These are phyloP conservation scores for Perizoma flavofasciatum DNA, from an alignment of 2,888 invertebrate genomes.

Conservation along the genomic window DNA sequence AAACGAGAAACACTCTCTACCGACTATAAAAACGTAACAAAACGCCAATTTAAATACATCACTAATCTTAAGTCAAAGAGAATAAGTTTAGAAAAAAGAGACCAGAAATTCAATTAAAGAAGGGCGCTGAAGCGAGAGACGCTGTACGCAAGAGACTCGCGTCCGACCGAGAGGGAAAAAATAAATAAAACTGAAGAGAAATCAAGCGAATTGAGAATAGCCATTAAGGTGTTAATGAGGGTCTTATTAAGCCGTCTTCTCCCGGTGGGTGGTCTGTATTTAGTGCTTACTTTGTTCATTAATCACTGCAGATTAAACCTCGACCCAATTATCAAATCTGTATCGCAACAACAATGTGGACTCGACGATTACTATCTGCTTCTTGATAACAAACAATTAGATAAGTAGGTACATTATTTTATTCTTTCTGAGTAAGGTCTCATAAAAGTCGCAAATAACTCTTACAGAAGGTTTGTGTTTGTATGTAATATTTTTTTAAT, in stretches of 20 bases:
- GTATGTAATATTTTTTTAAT: slow-evolving; percentile 1
- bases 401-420: slow-evolving; percentile 11
- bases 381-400: slow-evolving; percentile 18
- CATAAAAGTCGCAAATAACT: not conserved
- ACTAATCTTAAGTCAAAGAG: slow-evolving; percentile 82
- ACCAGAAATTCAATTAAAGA: slow-evolving; percentile 77
- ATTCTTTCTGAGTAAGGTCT: not conserved
- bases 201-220: slow-evolving; percentile 81
- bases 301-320: slow-evolving; percentile 73
- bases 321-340: slow-evolving; percentile 74
- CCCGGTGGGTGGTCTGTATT: slow-evolving; percentile 78
- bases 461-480: no score
- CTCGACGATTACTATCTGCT: slow-evolving; percentile 29
- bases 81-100: slow-evolving; percentile 79
- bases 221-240: slow-evolving; percentile 84
- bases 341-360: slow-evolving; percentile 56
- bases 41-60: slow-evolving; percentile 81
- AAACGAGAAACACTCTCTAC: slow-evolving; percentile 47
- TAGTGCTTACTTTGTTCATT: slow-evolving; percentile 74
- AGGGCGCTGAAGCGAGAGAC: slow-evolving; percentile 62
- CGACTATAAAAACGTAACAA: slow-evolving; percentile 77
- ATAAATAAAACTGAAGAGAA: slow-evolving; percentile 78
- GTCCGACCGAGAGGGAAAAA: slow-evolving; percentile 62
- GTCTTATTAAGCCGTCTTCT: slow-evolving; percentile 82
- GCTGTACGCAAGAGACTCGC: slow-evolving; percentile 50